Percentiles rank a stretch among this genome's conserved stretches.
phyloP scores from a whole-genome alignment of 2,113 vertebrate species.

The Heteronetta atricapilla region DNA sequence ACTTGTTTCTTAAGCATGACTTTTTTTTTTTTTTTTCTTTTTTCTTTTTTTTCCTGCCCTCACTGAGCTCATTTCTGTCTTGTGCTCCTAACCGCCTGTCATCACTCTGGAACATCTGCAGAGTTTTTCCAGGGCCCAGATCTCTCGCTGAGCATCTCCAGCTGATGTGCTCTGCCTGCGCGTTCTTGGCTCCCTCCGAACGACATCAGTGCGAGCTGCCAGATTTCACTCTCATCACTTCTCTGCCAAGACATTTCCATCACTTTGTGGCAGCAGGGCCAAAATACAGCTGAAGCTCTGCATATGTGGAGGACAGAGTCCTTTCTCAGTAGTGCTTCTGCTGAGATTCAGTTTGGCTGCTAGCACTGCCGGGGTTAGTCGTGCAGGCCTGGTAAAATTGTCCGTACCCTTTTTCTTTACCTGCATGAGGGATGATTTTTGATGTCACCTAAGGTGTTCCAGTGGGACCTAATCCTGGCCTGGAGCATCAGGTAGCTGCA shows the following conservation, averaged over 20 bases:
- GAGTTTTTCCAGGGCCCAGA: not conserved
- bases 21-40: not conserved
- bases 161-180: not conserved
- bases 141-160: not conserved
- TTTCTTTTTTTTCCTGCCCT: not conserved
- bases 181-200: not conserved
- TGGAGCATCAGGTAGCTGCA: rapidly evolving
- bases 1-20: not conserved
- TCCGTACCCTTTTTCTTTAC: not conserved
- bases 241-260: not conserved
- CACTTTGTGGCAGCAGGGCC: not conserved
- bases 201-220: rapidly evolving
- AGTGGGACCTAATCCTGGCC: not conserved
- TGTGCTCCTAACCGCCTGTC: not conserved
- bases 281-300: not conserved
- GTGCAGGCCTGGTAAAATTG: not conserved
- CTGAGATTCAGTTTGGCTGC: not conserved
- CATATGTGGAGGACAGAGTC: not conserved
- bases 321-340: not conserved
- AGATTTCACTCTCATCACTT: not conserved
- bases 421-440: not conserved
- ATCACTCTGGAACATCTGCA: not conserved
- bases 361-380: not conserved
- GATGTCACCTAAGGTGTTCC: not conserved
- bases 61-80: not conserved